Percentiles rank a stretch among this genome's conserved stretches.
phyloP scores from a whole-genome alignment of 2,888 invertebrate species.

The Taenaris catops region DNA sequence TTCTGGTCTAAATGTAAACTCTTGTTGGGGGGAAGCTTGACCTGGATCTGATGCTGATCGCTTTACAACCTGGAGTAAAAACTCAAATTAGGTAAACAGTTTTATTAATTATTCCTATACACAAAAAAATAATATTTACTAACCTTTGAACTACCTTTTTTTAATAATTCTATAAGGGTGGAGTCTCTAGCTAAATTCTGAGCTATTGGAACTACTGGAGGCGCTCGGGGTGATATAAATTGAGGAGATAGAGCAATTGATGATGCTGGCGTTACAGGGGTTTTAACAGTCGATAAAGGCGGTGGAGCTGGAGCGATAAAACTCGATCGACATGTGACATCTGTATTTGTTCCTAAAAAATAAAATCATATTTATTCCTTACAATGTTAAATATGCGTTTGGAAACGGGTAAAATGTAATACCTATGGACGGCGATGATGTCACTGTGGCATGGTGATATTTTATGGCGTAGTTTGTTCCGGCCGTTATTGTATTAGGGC shows the following conservation, averaged over 20 bases:
- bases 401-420: slow-evolving; percentile 7
- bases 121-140: slow-evolving; percentile 3
- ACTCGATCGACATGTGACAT: slow-evolving; percentile 48
- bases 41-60: slow-evolving; percentile 87
- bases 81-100: neutral
- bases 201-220: slow-evolving; percentile 55
- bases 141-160: slow-evolving; percentile 83
- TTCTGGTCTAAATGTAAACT: slow-evolving; percentile 81
- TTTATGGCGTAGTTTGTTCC: slow-evolving; percentile 84
- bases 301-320: slow-evolving; percentile 68
- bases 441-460: slow-evolving; percentile 77
- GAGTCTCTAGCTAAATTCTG: slow-evolving; percentile 80
- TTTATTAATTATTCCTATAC: neutral
- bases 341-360: slow-evolving; percentile 43
- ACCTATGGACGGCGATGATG: slow-evolving; percentile 48
- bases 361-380: neutral
- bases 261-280: slow-evolving; percentile 55
- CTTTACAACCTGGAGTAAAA: slow-evolving; percentile 80
- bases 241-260: slow-evolving; percentile 68
- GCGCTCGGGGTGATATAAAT: slow-evolving; percentile 66
- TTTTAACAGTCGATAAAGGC: slow-evolving; percentile 56
- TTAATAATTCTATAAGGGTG: slow-evolving; percentile 88
- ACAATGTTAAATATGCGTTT: neutral
- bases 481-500: slow-evolving; percentile 84
- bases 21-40: slow-evolving; percentile 78